These are phyloP conservation scores for Panzeria rudis DNA, from an alignment of 2,888 invertebrate species.

Conservation along the genomic window DNA sequence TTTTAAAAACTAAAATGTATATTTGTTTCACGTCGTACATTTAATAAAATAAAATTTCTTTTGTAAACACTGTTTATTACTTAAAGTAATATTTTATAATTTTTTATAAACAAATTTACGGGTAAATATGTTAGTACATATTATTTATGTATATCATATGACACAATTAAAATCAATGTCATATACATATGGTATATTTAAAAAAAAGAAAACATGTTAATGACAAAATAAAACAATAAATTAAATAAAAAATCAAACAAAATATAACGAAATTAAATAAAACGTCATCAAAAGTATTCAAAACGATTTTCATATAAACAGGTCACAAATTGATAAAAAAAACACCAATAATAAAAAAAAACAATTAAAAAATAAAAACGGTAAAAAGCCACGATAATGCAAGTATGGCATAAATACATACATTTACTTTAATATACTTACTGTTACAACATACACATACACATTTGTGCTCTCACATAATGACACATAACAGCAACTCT, in stretches of 20 bases:
- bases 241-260: slow-evolving; percentile 19
- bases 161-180: slow-evolving; percentile 83
- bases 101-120: not conserved
- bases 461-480: slow-evolving; percentile 3
- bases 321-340: slow-evolving; percentile 60
- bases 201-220: slow-evolving; percentile 46
- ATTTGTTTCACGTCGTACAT: no score
- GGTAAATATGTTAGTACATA: not conserved
- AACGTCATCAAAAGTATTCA: slow-evolving; percentile 60
- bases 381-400: slow-evolving; percentile 42
- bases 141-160: slow-evolving; percentile 46
- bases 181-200: slow-evolving; percentile 74
- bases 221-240: slow-evolving; percentile 52
- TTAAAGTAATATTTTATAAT: not conserved
- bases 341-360: slow-evolving; percentile 4
- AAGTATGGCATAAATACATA: slow-evolving; percentile 37
- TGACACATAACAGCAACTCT: slow-evolving; percentile 14
- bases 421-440: slow-evolving; percentile 24
- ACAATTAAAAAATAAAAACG: slow-evolving; percentile 45
- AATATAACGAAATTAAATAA: slow-evolving; percentile 31
- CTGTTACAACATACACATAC: slow-evolving; percentile 3
- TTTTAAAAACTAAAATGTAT: no score
- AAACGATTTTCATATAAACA: slow-evolving; percentile 75
- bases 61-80: not conserved
- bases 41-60: not conserved